phyloP scores from a whole-genome alignment of 1,140 invertebrate species.

The Neodiprion virginianus region DNA sequence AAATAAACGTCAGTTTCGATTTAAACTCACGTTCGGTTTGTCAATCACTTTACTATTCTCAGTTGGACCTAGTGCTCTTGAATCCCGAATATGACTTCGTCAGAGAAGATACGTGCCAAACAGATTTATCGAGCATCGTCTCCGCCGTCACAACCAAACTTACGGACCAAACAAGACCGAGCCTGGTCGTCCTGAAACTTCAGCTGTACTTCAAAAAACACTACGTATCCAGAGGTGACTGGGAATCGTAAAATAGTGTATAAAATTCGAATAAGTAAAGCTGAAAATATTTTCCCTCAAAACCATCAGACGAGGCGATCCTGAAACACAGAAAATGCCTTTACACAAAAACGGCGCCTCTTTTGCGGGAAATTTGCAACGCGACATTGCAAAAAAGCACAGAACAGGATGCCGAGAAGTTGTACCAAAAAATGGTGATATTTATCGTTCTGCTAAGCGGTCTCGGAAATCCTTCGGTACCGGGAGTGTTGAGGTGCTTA shows the following conservation, averaged over 20 bases:
- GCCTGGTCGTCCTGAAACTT: constrained; percentile 67
- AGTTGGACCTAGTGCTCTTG: constrained; percentile 36
- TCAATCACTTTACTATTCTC: neutral
- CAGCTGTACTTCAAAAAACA: constrained; percentile 75
- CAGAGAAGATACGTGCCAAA: constrained; percentile 22
- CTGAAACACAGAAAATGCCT: constrained; percentile 62
- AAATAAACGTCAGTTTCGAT: constrained; percentile 17
- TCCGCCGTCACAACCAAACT: constrained; percentile 41
- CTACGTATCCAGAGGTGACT: constrained; percentile 65
- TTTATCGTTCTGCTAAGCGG: constrained; percentile 68
- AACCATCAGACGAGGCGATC: constrained; percentile 57
- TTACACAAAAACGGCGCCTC: constrained; percentile 56
- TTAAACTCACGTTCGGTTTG: too few species aligned
- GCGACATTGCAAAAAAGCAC: constrained; percentile 48
- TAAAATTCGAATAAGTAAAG: neutral
- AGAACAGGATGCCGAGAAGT: constrained; percentile 59
- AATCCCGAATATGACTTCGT: constrained; percentile 38
- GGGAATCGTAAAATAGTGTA: neutral
- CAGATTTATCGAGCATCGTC: constrained; percentile 19
- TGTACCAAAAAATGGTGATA: constrained; percentile 71
- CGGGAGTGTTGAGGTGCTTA: constrained; percentile 62
- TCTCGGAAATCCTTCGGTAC: constrained; percentile 67
- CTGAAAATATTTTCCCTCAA: neutral
- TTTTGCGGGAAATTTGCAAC: constrained; percentile 67
- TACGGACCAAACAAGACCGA: constrained; percentile 44